These are phyloP conservation scores for Henricia sp. DNA, from an alignment of 53 echinoderm and acorn worm genomes.

Conservation along the genomic window DNA sequence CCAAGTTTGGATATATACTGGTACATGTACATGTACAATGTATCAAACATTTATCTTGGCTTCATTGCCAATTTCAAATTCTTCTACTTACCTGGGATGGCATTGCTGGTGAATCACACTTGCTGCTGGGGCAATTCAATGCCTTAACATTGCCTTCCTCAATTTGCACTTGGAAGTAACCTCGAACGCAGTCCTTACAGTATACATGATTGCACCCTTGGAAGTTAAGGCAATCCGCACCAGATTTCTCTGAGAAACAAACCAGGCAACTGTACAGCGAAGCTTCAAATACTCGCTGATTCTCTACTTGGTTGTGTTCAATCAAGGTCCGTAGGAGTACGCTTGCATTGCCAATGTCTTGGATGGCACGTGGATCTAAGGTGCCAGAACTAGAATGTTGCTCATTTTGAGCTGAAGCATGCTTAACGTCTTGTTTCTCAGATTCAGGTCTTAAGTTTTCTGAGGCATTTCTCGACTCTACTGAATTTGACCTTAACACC, in stretches of 20 bases:
- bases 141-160: constrained; percentile 91
- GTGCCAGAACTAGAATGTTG: constrained; percentile 20
- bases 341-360: constrained; percentile 79
- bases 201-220: constrained; percentile 85
- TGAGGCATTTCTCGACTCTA: constrained; percentile 1
- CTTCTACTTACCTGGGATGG: constrained; percentile 86
- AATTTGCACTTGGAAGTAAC: constrained; percentile 90
- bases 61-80: no score
- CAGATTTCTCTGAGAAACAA: constrained; percentile 83
- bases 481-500: constrained; percentile 64
- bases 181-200: constrained; percentile 87
- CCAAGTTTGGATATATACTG: no score
- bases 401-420: background rate
- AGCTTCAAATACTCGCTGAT: constrained; percentile 70
- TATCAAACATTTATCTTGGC: no score
- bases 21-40: no score
- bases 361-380: constrained; percentile 73
- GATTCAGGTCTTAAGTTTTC: background rate
- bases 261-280: constrained; percentile 79
- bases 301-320: constrained; percentile 68
- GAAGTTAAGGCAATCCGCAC: constrained; percentile 77
- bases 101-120: constrained; percentile 80
- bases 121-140: constrained; percentile 77
- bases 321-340: constrained; percentile 73
- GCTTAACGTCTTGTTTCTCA: background rate